Base-by-base conservation (phyloP, 1,140 invertebrate genomes). In the Zaprionus nigranus region DNA sequence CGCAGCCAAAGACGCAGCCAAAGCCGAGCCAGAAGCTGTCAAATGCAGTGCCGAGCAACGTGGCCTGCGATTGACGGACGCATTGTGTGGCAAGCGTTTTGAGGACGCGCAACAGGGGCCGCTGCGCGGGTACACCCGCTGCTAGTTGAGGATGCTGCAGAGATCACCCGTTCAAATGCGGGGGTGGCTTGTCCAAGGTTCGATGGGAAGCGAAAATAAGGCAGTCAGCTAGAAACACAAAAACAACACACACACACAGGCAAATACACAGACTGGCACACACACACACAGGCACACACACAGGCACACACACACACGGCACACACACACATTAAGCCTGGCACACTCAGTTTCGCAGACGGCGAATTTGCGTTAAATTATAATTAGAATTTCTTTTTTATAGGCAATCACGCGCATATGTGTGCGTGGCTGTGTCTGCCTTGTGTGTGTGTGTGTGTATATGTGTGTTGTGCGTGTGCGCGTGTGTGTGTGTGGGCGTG, bases 351-450 rank as follows among this genome's bases (percentile, higher is more conserved):
- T 43, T 46, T 46, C 54, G 49, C 82, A 84, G 80, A 87, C 85
- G 75, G 68, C 78, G 77, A 85, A 88, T 90, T 90, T 90, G 81
- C 85, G 81, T 85, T 90, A 90, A 90, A 90, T 85, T 90, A 90
- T 90, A 90, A 90, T 90, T 90, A 90, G 85, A 90, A 90, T 90
- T 90, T 85, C 85, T 90, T 88, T 88, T 90, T 90, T 90, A 90
- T 90, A 90, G 85, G 79, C 85, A 90, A 90, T 85, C 85, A 85
- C 64, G 71, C 61, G 60, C 57, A 57, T 51, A 30, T 38, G 75
- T 53, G 69, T 70, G 64, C 66, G 59, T 67, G 64, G 60, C 57
- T 67, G 46, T 76, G 70, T 60, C 40, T 53, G 69, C n/a, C n/a
- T n/a, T 56, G 54, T 64, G 54, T 64, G 17, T 17, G 17, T 17